phyloP scores from a whole-genome alignment of 2,113 vertebrate species.

The Tupaia chinensis region DNA sequence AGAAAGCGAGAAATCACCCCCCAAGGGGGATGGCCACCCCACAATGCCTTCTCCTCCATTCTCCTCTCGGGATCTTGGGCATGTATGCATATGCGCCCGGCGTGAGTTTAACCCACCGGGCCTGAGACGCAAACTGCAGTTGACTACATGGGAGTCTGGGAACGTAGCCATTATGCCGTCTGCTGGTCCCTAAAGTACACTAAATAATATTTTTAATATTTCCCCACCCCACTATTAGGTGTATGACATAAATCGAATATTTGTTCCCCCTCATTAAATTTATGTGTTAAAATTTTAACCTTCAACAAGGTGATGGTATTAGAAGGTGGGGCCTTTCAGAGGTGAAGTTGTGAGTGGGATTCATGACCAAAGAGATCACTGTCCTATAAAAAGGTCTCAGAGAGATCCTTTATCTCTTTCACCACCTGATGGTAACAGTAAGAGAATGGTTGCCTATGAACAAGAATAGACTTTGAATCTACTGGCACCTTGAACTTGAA shows the following conservation, averaged over 20 bases:
- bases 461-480: background rate
- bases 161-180: no score
- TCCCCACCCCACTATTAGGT: background rate
- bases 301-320: background rate
- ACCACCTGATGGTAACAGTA: no score
- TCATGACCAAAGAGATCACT: background rate
- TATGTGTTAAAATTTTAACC: background rate
- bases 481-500: background rate
- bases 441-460: background rate
- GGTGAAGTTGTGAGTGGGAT: background rate
- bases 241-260: background rate
- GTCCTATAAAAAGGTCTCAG: background rate
- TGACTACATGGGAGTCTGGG: no score
- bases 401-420: background rate
- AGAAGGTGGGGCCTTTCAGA: background rate
- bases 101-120: no score
- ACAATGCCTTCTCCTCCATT: no score
- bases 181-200: background rate
- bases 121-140: no score
- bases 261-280: background rate
- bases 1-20: no score
- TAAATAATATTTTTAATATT: conserved; percentile 15
- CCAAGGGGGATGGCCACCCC: no score
- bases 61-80: no score
- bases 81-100: no score